These are phyloP conservation scores for Psittacula echo DNA, from an alignment of 2,797 vertebrate genomes.

Conservation along the genomic window DNA sequence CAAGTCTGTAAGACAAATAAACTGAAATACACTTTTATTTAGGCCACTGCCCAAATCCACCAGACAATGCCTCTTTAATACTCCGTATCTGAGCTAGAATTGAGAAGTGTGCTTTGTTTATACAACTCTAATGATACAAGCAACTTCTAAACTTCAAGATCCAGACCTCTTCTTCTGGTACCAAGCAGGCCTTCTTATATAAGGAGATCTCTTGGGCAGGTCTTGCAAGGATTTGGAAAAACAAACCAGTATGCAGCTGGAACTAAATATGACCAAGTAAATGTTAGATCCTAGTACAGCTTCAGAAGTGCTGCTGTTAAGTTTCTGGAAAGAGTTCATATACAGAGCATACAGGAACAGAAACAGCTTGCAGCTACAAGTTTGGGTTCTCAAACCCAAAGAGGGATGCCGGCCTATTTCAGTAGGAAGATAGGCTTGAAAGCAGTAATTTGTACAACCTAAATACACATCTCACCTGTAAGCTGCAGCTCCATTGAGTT, in stretches of 20 bases:
- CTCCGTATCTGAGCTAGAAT: neutral
- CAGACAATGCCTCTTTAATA: neutral
- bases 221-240: constrained; percentile 1
- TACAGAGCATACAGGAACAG: neutral
- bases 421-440: neutral
- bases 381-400: neutral
- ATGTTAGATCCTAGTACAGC: neutral
- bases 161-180: neutral
- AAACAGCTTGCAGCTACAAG: neutral
- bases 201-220: neutral
- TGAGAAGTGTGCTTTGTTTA: neutral
- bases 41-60: neutral
- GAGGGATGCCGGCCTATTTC: neutral
- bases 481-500: constrained; percentile 88
- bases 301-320: neutral
- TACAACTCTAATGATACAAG: neutral
- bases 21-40: neutral
- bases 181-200: neutral
- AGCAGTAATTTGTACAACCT: neutral
- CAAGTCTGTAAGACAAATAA: neutral
- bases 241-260: neutral
- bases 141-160: neutral
- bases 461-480: constrained; percentile 81
- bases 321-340: neutral
- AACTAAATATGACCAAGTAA: neutral